Evolutionary conservation across 2,113 vertebrate species (phyloP).

Genomic region (Morone chrysops): DNA sequence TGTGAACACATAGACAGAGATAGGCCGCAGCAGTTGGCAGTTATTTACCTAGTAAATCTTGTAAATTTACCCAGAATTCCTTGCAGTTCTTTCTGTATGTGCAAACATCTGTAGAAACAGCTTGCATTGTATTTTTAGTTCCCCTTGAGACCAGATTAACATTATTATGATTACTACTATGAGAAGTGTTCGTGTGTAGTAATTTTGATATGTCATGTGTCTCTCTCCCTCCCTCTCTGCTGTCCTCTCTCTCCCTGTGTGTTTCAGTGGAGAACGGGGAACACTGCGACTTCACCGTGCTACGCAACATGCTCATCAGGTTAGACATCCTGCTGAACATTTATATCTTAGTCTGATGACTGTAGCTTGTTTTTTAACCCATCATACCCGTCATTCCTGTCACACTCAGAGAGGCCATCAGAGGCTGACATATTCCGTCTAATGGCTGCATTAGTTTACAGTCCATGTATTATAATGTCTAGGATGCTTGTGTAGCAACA

Average conservation of each 20-base stretch:
- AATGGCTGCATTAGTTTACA: neutral
- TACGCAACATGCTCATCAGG: conserved; percentile 89
- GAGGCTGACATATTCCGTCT: neutral
- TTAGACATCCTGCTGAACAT: conserved; percentile 42
- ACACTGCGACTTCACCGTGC: conserved; percentile 88
- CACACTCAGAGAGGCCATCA: neutral
- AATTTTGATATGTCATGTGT: neutral
- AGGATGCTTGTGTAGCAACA: neutral
- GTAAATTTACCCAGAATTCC: conserved; percentile 6
- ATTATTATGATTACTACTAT: neutral
- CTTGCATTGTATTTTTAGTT: neutral
- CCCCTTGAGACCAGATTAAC: neutral
- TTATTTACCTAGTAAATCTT: neutral
- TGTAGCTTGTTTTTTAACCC: neutral
- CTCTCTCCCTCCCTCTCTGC: neutral
- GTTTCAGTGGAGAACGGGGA: conserved; percentile 88
- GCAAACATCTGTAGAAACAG: neutral
- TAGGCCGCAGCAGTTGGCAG: neutral
- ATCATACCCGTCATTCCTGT: neutral
- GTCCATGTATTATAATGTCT: neutral
- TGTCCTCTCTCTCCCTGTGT: conserved; percentile 33
- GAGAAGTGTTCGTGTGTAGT: neutral
- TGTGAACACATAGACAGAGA: conserved; percentile 3
- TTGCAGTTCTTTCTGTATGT: conserved; percentile 1
- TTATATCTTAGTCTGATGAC: too few species aligned